A percentile compares a stretch with the other conserved stretches of the same genome.
Evolutionary conservation across 2,113 vertebrate species (phyloP).

Genomic region (Esox niger): DNA sequence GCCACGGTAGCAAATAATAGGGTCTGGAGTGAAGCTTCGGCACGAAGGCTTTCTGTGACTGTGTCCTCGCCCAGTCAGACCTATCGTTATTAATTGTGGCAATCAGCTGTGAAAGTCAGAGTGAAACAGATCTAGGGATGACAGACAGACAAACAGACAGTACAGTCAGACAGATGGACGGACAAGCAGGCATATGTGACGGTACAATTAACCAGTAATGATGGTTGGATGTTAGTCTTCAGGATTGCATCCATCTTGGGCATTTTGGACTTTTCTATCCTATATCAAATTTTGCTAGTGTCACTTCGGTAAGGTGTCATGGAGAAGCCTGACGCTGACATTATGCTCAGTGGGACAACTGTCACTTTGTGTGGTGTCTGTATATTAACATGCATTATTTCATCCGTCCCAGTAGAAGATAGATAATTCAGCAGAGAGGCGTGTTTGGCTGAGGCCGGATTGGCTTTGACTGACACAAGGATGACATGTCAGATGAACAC

Average conservation of each 20-base stretch:
- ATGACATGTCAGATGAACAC: slow-evolving; percentile 18
- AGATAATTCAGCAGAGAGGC: slow-evolving; percentile 18
- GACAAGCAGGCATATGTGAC: too few relatives aligned
- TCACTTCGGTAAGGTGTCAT: slow-evolving; percentile 35
- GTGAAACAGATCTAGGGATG: too few relatives aligned
- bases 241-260: slow-evolving; percentile 15
- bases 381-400: slow-evolving; percentile 39
- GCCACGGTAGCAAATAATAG: slow-evolving; percentile 75
- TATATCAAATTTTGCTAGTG: slow-evolving; percentile 44
- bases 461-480: slow-evolving; percentile 39
- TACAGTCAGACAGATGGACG: too few relatives aligned
- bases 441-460: slow-evolving; percentile 30
- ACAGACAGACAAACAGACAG: too few relatives aligned
- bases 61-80: slow-evolving; percentile 67
- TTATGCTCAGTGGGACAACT: slow-evolving; percentile 45
- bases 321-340: slow-evolving; percentile 44
- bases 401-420: slow-evolving; percentile 30
- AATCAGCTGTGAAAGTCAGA: neutral
- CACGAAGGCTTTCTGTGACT: slow-evolving; percentile 58
- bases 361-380: slow-evolving; percentile 33
- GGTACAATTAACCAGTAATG: too few relatives aligned
- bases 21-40: slow-evolving; percentile 60
- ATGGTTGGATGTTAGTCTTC: slow-evolving; percentile 57
- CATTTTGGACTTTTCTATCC: slow-evolving; percentile 33
- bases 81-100: neutral